Base-by-base conservation (phyloP, 2,113 vertebrate genomes). In the Notarius quadriscutis region DNA sequence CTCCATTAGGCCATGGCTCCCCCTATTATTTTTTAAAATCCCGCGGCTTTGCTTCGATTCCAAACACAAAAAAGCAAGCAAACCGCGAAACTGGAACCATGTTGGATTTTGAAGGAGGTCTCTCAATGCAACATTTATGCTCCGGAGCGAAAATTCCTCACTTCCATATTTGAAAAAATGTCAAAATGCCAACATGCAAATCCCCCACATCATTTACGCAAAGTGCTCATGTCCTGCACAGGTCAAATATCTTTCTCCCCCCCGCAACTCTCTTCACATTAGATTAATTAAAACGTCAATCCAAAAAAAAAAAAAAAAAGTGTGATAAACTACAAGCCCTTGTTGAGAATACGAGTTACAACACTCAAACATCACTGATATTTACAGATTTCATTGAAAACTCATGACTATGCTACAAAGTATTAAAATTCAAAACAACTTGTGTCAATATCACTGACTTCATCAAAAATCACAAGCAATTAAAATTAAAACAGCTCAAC, bases 101-200 rank as follows among this genome's bases (percentile, higher is more conserved):
- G 48, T 15, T 30, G 1, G n/a, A 55, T 30, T 20, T 71, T 17
- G 0, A n/a, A 71, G 50, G 41, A 4, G 8, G 9, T 53, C 53
- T 53, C 53, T 89, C 91, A 89, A 82, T 93, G 94, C 93, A 94
- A 95, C 91, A 95, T 94, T 93, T 91, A 92, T 71, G 88, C 91
- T 92, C 74, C 86, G 88, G 90, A 91, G 94, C 93, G 92, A 81
- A 89, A 90, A 90, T 91, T 94, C 91, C 93, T 92, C 92, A 92
- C 93, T 93, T 93, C 89, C 65, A 57, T 90, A 93, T 90, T 92
- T 89, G 88, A 92, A 94, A 94, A 94, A 41, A 94, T 93, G 86
- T 92, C 91, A 92, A 89, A 92, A 92, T 93, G 89, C 90, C 84
- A 53, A 92, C 72, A 72, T 87, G 85, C 74, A 60, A 65, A 22